Evolutionary conservation across 2,888 invertebrate species (phyloP), one percentile per base, ranked within the genome.

Genomic region (Scotopteryx bipunctaria): DNA sequence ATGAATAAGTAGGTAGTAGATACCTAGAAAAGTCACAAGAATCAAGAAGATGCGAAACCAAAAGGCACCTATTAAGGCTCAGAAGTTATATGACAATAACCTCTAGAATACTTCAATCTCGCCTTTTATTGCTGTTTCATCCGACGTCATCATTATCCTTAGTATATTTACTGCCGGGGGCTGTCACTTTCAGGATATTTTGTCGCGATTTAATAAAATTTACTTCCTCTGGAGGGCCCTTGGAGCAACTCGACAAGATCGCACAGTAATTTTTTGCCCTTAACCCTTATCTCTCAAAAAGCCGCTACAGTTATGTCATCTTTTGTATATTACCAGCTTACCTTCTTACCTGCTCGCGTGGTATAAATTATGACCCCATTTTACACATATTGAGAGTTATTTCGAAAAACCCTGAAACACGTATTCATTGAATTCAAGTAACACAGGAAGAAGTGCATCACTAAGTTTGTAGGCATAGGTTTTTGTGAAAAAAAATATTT

Each of bases 171-270:
- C 61, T 57, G 56, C 58, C 61, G 19, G 49, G 32, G 53, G 57
- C 61, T 69, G 71, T 69, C 73, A 70, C 25, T 50, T 38, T 42
- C 70, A 76, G 66, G 66, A 70, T 75, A 63, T 76, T 71, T 73
- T 73, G 75, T 69, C 70, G 69, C 67, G 59, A 71, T 80, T 81
- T 79, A 80, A 77, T 76, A 76, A 76, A 80, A 79, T 76, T 73
- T 68, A 74, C 72, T 76, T 57, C 59, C 45, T 59, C 57, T 57
- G 56, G 51, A 68, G 66, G 65, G 60, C 67, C 67, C 72, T 68
- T 53, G 50, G 56, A 55, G 59, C 48, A 58, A 63, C 59, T 70
- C 62, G 66, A 66, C 66, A 61, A 61, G 59, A 65, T 78, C 72
- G 72, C 78, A 78, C 71, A 66, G 62, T n/a, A n/a, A n/a, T 80